phyloP scores from a whole-genome alignment of 2,113 vertebrate species.

The Glaucomys volans region DNA sequence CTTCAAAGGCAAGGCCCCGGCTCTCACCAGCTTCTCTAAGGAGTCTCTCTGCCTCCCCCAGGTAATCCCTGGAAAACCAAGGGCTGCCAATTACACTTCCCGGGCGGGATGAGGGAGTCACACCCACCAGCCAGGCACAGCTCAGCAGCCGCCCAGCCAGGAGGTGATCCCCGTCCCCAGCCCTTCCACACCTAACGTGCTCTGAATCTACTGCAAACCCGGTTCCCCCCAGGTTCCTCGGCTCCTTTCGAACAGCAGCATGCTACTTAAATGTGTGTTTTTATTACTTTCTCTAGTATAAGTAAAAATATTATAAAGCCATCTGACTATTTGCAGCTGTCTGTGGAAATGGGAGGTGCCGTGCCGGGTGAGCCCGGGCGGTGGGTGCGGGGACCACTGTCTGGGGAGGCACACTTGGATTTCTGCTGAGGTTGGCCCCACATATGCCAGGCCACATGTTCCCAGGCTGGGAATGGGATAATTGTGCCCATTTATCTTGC shows the following conservation, averaged over 20 bases:
- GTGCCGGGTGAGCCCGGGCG: slow-evolving; percentile 71
- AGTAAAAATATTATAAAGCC: slow-evolving; percentile 81
- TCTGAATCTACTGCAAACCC: background rate
- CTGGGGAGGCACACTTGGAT: slow-evolving; percentile 81
- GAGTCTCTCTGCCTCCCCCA: background rate
- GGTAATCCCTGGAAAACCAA: background rate
- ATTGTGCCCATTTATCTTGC: slow-evolving; percentile 85
- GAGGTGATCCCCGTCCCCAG: rapidly evolving
- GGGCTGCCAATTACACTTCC: rapidly evolving
- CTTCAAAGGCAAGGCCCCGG: background rate
- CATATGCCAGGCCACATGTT: slow-evolving; percentile 87
- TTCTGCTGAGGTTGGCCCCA: slow-evolving; percentile 84
- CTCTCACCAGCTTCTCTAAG: background rate
- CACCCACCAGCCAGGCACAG: rapidly evolving
- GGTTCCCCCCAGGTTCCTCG: background rate
- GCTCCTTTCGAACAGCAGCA: slow-evolving; percentile 18
- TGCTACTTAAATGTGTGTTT: slow-evolving; percentile 54
- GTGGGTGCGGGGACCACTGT: slow-evolving; percentile 52
- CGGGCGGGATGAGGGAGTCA: background rate
- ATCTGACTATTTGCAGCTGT: slow-evolving; percentile 86
- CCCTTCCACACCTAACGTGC: background rate
- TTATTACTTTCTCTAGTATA: slow-evolving; percentile 75
- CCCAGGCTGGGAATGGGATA: slow-evolving; percentile 80
- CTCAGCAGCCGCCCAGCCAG: background rate
- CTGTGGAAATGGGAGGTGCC: slow-evolving; percentile 80